These are phyloP conservation scores for Thripadectes ignobilis DNA, from an alignment of 2,797 vertebrate genomes.

Conservation along the genomic window DNA sequence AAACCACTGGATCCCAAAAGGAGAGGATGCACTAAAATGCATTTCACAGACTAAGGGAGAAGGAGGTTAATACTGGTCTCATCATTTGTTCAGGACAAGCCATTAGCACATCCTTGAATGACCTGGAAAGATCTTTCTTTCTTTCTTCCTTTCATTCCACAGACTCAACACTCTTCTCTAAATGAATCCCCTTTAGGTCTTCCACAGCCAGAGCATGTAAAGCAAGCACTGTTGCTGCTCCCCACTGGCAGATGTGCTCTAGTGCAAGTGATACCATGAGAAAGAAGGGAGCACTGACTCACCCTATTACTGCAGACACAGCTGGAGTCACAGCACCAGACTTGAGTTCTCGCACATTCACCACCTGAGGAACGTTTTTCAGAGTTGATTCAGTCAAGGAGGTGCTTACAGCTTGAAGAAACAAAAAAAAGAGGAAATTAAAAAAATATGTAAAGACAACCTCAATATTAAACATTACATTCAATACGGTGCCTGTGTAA, in stretches of 20 bases:
- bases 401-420: conserved; percentile 68
- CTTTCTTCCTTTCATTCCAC: background rate
- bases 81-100: background rate
- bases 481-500: background rate
- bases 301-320: conserved; percentile 81
- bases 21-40: background rate
- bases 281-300: background rate
- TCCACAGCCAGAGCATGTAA: background rate
- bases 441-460: background rate
- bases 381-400: conserved; percentile 88
- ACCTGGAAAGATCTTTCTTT: background rate
- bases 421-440: background rate
- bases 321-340: conserved; percentile 70
- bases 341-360: conserved; percentile 90
- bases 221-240: background rate
- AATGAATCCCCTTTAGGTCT: background rate
- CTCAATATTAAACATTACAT: background rate
- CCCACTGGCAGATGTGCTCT: background rate
- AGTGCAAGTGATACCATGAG: background rate
- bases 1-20: background rate
- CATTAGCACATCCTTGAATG: background rate
- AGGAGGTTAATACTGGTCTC: background rate
- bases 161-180: background rate
- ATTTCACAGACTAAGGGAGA: conserved; percentile 8
- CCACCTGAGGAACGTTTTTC: conserved; percentile 91